phyloP scores from a whole-genome alignment of 2,113 vertebrate species.

The Halichoerus grypus region DNA sequence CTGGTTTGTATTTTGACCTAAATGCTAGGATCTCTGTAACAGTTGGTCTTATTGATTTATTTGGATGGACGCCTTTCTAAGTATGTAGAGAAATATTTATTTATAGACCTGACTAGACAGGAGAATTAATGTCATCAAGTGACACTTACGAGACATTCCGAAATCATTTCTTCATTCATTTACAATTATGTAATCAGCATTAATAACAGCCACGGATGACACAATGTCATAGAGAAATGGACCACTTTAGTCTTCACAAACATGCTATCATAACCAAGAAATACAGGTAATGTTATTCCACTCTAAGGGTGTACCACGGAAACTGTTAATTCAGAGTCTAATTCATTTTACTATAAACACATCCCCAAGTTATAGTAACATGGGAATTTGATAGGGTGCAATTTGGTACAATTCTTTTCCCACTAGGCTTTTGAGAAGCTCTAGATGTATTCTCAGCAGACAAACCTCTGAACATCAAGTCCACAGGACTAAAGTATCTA shows the following conservation, averaged over 20 bases:
- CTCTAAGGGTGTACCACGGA: neutral
- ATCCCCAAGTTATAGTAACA: neutral
- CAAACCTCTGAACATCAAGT: neutral
- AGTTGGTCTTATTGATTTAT: conserved; percentile 6
- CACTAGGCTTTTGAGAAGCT: neutral
- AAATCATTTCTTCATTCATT: neutral
- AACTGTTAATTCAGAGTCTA: neutral
- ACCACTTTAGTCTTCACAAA: neutral
- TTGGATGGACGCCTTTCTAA: neutral
- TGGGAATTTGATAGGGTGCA: neutral
- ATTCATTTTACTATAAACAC: neutral
- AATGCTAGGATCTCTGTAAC: neutral
- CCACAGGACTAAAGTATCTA: neutral
- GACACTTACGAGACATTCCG: neutral
- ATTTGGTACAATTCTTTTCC: neutral
- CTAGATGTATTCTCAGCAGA: neutral
- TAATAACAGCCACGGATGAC: neutral
- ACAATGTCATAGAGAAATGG: neutral
- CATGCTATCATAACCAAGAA: neutral
- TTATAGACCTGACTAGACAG: neutral
- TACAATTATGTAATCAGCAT: neutral
- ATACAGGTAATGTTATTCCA: neutral
- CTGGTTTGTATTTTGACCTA: neutral
- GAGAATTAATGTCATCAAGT: neutral
- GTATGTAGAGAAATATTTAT: neutral